phyloP scores from a whole-genome alignment of 2,113 vertebrate species.

The Pachypanchax playfairii region DNA sequence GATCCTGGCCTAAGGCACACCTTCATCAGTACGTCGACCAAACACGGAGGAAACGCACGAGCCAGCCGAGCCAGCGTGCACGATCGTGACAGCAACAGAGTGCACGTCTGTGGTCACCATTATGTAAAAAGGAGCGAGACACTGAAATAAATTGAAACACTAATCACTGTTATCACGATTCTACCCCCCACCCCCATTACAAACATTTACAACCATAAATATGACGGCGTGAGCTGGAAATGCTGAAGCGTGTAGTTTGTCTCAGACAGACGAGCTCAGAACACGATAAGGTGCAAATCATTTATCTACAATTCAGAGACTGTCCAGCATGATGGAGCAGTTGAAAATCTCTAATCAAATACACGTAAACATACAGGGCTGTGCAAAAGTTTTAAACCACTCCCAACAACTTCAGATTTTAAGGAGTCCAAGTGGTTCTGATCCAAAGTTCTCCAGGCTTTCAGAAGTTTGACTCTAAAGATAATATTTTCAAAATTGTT shows the following conservation, averaged over 20 bases:
- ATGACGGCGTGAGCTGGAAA: constrained; percentile 55
- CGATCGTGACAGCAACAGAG: constrained; percentile 73
- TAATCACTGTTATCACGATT: constrained; percentile 69
- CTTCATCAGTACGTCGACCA: constrained; percentile 78
- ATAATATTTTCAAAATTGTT: too few relatives aligned
- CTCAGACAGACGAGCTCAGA: constrained; percentile 30
- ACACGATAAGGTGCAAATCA: constrained; percentile 64
- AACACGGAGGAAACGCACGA: constrained; percentile 37
- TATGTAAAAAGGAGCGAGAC: constrained; percentile 62
- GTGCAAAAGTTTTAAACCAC: neutral
- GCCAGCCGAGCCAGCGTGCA: constrained; percentile 78
- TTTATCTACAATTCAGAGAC: constrained; percentile 41
- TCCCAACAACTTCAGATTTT: too few relatives aligned
- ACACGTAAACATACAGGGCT: constrained; percentile 21
- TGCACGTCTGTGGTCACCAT: constrained; percentile 63
- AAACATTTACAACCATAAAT: constrained; percentile 82
- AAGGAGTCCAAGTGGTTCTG: too few relatives aligned
- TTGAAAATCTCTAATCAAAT: constrained; percentile 35
- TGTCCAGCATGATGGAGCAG: constrained; percentile 42
- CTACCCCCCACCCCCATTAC: constrained; percentile 66
- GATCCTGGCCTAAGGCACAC: constrained; percentile 87
- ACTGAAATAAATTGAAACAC: constrained; percentile 72
- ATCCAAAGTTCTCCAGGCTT: too few relatives aligned
- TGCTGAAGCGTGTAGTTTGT: constrained; percentile 49
- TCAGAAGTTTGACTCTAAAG: too few relatives aligned